phyloP scores from a whole-genome alignment of 2,888 invertebrate genomes.

The Agrilus biguttatus region DNA sequence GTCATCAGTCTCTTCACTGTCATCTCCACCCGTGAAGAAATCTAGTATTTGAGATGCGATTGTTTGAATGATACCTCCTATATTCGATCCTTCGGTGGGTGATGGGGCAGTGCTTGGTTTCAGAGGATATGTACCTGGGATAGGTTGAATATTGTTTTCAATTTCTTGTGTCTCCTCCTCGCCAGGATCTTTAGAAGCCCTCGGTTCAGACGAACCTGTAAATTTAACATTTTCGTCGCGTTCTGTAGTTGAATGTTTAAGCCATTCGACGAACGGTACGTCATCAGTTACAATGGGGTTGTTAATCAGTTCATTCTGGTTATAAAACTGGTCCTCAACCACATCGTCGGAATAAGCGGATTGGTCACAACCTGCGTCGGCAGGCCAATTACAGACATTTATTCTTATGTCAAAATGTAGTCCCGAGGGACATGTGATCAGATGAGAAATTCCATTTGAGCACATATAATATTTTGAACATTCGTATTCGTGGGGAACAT shows the following conservation, averaged over 20 bases:
- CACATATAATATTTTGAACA: background rate
- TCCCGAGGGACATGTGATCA: conserved; percentile 2
- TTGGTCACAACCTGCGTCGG: background rate
- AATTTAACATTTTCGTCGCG: too few species aligned
- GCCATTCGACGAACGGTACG: too few species aligned
- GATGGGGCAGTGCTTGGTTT: background rate
- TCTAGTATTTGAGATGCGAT: background rate
- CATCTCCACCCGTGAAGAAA: too few species aligned
- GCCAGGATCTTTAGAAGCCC: too few species aligned
- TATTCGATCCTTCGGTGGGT: background rate
- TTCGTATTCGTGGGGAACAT: background rate
- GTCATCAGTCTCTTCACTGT: too few species aligned
- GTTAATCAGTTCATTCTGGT: too few species aligned
- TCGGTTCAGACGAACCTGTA: too few species aligned
- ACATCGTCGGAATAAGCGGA: background rate
- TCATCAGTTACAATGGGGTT: too few species aligned
- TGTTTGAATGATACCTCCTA: background rate
- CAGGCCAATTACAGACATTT: conserved; percentile 6
- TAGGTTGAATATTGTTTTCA: background rate
- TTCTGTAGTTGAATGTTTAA: too few species aligned
- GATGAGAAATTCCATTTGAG: background rate
- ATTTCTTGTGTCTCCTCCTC: too few species aligned
- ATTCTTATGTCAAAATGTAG: conserved; percentile 4
- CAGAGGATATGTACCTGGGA: background rate
- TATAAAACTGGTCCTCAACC: too few species aligned